Base-by-base conservation (phyloP, 2,113 vertebrate species). In the Lepus americanus region DNA sequence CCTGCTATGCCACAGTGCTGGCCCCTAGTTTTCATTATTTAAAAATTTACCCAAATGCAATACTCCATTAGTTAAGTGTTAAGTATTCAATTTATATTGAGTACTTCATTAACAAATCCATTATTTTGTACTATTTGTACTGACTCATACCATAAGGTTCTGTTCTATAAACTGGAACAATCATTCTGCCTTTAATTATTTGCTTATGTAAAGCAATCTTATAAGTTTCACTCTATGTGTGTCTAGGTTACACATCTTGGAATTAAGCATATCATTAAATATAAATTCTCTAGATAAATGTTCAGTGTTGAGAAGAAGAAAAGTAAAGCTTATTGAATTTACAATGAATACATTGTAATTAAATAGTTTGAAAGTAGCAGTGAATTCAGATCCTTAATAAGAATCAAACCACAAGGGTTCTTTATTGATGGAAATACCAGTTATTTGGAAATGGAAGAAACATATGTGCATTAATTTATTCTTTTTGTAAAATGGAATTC, bases 181-280 rank as follows among this genome's bases (percentile, higher is more conserved):
- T 22, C 9, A 61, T 59, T 29, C 11, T 80, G 9, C 55, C 77
- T 87, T 19, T 81, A 29, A 86, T 63, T 92, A 80, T 6, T 93
- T 80, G 8, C 61, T 27, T 77, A 49, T 53, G 66, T 81, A 51
- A 78, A 76, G 4, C 25, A 31, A 88, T 77, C 16, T 76, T 86
- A 51, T 39, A n/a, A 77, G 49, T 55, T 95, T 73, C 27, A 81
- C 13, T 27, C 19, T 92, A 14, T 6, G 29, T 53, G 87, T 39
- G 1, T 12, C 9, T 90, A 79, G 3, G 5, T 87, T 85, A 31
- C 16, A 70, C 90, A 82, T 77, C 94, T 96, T 95, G 27, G 27
- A 8, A 23, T 86, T 88, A 96, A 91, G 23, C 74, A 25, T 94
- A 83, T 93, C n/a, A 89, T 66, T 76, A 79, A 93, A 92, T 66